These are phyloP conservation scores for Ceratina australensis DNA, from an alignment of 1,140 invertebrate species.

Conservation along the genomic window DNA sequence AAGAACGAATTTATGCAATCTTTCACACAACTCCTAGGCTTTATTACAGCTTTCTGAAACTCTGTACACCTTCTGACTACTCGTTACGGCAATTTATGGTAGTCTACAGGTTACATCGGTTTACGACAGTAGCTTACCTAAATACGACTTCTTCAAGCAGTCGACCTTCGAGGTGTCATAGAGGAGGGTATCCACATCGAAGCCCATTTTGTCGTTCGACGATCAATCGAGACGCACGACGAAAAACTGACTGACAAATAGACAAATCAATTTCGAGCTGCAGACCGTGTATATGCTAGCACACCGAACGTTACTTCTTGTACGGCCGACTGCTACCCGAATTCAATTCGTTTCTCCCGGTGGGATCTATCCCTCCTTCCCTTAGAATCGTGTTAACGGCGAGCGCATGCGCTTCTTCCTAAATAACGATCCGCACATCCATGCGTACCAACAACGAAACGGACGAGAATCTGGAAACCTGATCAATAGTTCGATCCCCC, in stretches of 20 bases:
- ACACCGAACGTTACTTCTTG: not conserved
- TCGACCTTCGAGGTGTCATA: slow-evolving; percentile 59
- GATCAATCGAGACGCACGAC: not conserved
- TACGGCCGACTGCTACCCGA: slow-evolving; percentile 11
- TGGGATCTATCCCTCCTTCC: slow-evolving; percentile 1
- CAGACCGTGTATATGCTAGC: not conserved
- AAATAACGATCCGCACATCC: not conserved
- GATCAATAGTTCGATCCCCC: not conserved
- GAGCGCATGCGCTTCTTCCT: slow-evolving; percentile 41
- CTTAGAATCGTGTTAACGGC: too few relatives aligned
- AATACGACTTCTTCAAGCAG: slow-evolving; percentile 64
- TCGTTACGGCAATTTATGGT: not conserved
- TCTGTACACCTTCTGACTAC: too few relatives aligned
- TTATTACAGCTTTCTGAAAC: too few relatives aligned
- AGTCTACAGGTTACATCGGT: not conserved
- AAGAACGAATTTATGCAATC: too few relatives aligned
- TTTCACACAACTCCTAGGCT: too few relatives aligned
- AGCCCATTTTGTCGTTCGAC: slow-evolving; percentile 59
- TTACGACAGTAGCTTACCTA: slow-evolving; percentile 61
- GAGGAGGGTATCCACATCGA: slow-evolving; percentile 47
- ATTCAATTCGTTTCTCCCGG: slow-evolving; percentile 34
- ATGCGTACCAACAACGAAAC: slow-evolving; percentile 1
- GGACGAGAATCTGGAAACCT: too few relatives aligned
- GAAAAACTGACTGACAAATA: not conserved
- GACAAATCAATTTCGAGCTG: not conserved